Base-by-base conservation (phyloP, 1,140 invertebrate species). In the Camponotus vicinus region DNA sequence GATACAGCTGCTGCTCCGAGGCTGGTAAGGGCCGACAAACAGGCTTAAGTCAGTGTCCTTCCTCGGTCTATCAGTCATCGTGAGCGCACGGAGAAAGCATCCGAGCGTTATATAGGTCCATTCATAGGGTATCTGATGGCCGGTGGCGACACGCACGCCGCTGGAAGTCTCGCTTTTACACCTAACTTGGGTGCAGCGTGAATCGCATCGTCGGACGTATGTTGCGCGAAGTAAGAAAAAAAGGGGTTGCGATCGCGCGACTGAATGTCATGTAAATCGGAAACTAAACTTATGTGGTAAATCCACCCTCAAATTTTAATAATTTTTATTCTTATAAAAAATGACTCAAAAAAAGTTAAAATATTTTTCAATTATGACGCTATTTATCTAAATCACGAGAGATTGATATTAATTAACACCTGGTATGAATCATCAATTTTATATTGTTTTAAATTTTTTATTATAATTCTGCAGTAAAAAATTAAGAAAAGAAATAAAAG, bases 1-100 rank as follows among this genome's bases (percentile, higher is more conserved):
- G 89, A 61, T 83, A 88, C 91, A 92, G 92, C 92, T 92, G 90
- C 90, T 86, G 83, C 59, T 61, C 63, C 77, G 76, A 55, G 37
- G 61, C 71, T 87, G 80, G 89, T 90, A 83, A 90, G 90, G 90
- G 85, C 89, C 87, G 90, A 88, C 90, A 91, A 91, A 90, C 89
- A 89, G 90, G 90, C 89, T 90, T 88, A 86, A 90, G 78, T 78
- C 82, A 71, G 86, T 85, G 83, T 90, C 88, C 85, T 87, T 85
- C 84, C 80, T 90, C 82, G 80, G 70, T 89, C 90, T 88, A 90
- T 90, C 85, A 89, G 83, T 90, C 86, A 89, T 87, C 83, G 79
- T 83, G 70, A 64, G 76, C 59, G 70, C 64, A 67, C 49, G 78
- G 63, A 85, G 80, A 87, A 85, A 67, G 80, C 80, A 52, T 77